Evolutionary conservation across 92 coral and sea anemone genomes (phyloP).

Genomic region (Galaxea fascicularis): DNA sequence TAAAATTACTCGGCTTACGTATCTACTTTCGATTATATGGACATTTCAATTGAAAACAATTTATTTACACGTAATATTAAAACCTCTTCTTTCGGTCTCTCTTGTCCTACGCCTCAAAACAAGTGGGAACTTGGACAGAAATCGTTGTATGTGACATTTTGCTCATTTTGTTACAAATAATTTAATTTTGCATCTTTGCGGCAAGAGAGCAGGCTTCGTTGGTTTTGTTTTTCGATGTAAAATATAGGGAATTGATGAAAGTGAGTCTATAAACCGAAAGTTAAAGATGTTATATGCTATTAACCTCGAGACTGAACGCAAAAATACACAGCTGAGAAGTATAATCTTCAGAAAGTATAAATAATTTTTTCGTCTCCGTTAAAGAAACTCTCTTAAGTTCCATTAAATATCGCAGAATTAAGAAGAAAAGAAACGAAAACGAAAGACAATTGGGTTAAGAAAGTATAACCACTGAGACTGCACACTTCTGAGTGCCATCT

Average conservation of each 20-base stretch:
- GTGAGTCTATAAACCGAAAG: too few relatives aligned
- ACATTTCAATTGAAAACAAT: background rate
- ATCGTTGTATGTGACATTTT: background rate
- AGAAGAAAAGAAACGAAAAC: too few relatives aligned
- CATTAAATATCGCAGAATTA: too few relatives aligned
- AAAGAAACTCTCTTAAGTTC: too few relatives aligned
- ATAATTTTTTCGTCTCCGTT: too few relatives aligned
- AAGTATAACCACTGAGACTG: too few relatives aligned
- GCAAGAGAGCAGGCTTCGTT: background rate
- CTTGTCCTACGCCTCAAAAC: background rate
- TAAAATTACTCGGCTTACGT: background rate
- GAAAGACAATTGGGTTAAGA: too few relatives aligned
- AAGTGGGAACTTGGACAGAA: slow-evolving; percentile 2
- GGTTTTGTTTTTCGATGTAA: background rate
- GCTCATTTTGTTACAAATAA: background rate
- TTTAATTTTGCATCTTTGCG: background rate
- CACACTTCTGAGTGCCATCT: background rate
- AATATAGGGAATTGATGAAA: slow-evolving; percentile 7
- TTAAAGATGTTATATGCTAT: background rate
- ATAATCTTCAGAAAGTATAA: background rate
- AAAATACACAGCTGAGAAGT: background rate
- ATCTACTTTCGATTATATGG: background rate
- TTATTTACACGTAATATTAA: background rate
- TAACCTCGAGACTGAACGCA: background rate
- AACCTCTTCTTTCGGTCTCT: background rate